Evolutionary conservation across 2,113 vertebrate species (phyloP).

Genomic region (Beaufortia kweichowensis): DNA sequence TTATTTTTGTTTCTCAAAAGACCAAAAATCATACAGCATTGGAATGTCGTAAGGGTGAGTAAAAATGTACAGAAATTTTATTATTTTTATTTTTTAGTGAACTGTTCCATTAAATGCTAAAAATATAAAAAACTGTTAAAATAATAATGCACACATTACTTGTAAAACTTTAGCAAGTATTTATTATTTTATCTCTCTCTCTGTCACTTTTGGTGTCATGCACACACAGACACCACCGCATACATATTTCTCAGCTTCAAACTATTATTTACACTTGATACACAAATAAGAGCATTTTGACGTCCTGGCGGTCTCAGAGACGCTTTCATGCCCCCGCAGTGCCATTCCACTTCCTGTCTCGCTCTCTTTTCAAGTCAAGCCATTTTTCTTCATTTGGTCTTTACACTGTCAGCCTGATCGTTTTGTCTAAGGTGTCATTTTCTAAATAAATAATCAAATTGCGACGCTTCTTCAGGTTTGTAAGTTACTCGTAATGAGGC

Average conservation of each 20-base stretch:
- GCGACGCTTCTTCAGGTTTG: not conserved
- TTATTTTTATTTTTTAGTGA: too few relatives aligned
- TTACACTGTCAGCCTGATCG: slow-evolving; percentile 3
- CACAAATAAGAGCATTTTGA: slow-evolving; percentile 34
- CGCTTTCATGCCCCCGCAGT: not conserved
- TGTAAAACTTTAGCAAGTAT: not conserved
- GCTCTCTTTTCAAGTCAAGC: slow-evolving; percentile 4
- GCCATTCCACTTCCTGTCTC: not conserved
- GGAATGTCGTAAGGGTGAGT: too few relatives aligned
- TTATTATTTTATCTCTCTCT: not conserved
- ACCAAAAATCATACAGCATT: too few relatives aligned
- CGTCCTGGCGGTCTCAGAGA: not conserved
- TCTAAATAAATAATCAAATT: not conserved
- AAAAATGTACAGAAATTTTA: too few relatives aligned
- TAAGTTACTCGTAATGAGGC: slow-evolving; percentile 5
- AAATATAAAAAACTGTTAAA: not conserved
- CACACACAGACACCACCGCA: not conserved
- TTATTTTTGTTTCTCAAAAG: too few relatives aligned
- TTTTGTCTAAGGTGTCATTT: slow-evolving; percentile 6
- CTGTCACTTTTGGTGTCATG: not conserved
- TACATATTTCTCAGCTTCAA: not conserved
- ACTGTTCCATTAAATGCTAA: too few relatives aligned
- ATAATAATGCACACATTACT: too few relatives aligned
- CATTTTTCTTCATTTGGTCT: slow-evolving; percentile 27
- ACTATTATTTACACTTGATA: slow-evolving; percentile 30